These are phyloP conservation scores for Apteryx mantelli DNA, from an alignment of 2,113 vertebrate species.

Conservation along the genomic window DNA sequence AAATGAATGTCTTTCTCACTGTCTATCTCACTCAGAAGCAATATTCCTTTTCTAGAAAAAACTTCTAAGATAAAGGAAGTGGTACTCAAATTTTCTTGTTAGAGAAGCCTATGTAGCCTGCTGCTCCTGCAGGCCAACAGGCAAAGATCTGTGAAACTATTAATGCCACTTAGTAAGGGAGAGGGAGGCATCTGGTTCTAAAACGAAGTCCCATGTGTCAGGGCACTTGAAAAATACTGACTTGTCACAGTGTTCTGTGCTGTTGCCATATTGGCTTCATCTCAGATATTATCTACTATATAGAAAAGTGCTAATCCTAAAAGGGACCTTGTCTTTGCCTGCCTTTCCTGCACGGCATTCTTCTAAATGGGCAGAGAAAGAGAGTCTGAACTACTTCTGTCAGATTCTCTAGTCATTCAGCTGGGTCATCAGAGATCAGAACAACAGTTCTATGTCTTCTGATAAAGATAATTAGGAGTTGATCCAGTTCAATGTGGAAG, in stretches of 20 bases:
- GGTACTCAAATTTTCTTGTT: accelerated
- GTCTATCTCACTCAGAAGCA: neutral
- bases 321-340: too few species aligned
- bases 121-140: too few species aligned
- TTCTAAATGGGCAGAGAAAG: neutral
- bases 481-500: neutral
- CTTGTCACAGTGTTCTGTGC: too few species aligned
- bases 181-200: too few species aligned
- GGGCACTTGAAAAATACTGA: too few species aligned
- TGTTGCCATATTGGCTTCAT: too few species aligned
- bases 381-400: neutral
- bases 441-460: neutral
- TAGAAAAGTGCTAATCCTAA: too few species aligned
- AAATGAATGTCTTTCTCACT: neutral
- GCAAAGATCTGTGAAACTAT: too few species aligned
- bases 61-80: neutral
- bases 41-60: neutral
- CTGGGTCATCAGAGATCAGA: neutral
- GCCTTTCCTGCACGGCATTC: neutral
- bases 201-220: too few species aligned
- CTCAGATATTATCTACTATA: too few species aligned
- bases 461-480: neutral
- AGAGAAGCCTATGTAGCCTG: neutral
- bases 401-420: neutral
- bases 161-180: too few species aligned